These are phyloP conservation scores for Burhinus bistriatus DNA, from an alignment of 2,113 vertebrate species.

Conservation along the genomic window DNA sequence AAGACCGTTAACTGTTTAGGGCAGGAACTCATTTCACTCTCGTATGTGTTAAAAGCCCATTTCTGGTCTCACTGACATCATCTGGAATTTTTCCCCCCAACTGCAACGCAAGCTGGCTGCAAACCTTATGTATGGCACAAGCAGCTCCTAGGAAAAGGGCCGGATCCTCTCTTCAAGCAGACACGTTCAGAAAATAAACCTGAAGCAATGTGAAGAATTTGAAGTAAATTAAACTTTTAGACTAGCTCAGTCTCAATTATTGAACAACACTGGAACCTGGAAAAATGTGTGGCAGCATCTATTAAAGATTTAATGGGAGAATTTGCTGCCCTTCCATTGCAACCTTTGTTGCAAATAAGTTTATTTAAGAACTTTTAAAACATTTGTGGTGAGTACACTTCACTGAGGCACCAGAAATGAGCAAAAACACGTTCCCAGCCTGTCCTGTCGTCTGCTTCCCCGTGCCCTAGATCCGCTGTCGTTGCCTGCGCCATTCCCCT, in stretches of 20 bases:
- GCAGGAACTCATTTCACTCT: conserved; percentile 23
- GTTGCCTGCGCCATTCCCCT: background rate
- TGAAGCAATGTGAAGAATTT: background rate
- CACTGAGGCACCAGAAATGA: conserved; percentile 56
- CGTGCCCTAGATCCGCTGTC: background rate
- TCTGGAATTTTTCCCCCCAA: background rate
- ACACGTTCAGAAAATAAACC: background rate
- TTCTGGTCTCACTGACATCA: conserved; percentile 35
- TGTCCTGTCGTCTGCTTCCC: conserved; percentile 20
- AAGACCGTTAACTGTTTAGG: background rate
- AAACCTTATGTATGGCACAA: background rate
- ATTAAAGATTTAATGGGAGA: background rate
- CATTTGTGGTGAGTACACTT: background rate
- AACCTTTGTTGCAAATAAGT: background rate
- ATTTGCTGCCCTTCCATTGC: background rate
- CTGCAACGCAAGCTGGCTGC: background rate
- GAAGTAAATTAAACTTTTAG: background rate
- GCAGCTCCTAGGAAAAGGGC: background rate
- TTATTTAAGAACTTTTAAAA: background rate
- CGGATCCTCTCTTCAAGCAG: background rate
- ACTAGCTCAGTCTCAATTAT: background rate
- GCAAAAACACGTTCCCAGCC: background rate
- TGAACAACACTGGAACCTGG: background rate
- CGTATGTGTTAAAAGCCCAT: conserved; percentile 14
- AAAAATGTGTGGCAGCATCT: background rate